These are phyloP conservation scores for Oegoconia quadripuncta DNA, from an alignment of 2,888 invertebrate species.

Conservation along the genomic window DNA sequence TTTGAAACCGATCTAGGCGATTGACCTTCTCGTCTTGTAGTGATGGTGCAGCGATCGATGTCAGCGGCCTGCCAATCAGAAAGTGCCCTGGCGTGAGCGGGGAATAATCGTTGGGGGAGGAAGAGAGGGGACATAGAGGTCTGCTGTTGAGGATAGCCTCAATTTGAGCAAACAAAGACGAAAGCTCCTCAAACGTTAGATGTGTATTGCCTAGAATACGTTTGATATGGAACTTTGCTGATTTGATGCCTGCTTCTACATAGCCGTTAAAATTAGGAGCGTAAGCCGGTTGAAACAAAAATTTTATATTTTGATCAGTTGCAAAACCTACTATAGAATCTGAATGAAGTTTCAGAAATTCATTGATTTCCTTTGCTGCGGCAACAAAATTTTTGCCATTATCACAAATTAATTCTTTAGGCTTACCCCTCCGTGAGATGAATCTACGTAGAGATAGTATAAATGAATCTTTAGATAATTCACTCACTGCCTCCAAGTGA, in stretches of 20 bases:
- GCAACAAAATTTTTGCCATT: conserved; percentile 16
- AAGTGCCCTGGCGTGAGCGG: conserved; percentile 20
- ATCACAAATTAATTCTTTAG: conserved; percentile 15
- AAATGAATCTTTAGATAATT: conserved; percentile 16
- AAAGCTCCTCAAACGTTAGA: conserved; percentile 18
- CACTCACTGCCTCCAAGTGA: conserved; percentile 19
- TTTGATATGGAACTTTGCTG: conserved; percentile 10
- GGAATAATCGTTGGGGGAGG: conserved; percentile 7
- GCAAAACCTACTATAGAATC: too few species aligned
- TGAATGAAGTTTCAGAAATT: too few species aligned
- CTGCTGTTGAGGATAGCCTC: conserved; percentile 20
- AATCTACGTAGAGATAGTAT: conserved; percentile 13
- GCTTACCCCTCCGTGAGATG: conserved; percentile 15
- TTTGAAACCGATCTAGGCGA: conserved; percentile 8
- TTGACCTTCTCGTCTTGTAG: neutral
- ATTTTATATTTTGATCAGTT: conserved; percentile 11
- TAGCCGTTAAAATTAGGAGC: conserved; percentile 17
- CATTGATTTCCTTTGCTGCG: conserved; percentile 9
- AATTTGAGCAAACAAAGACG: conserved; percentile 13
- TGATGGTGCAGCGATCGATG: conserved; percentile 5
- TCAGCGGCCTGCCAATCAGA: conserved; percentile 15
- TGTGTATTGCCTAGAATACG: conserved; percentile 20
- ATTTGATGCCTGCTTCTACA: conserved; percentile 18
- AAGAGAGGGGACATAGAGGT: conserved; percentile 18
- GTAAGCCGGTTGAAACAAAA: conserved; percentile 17